These are phyloP conservation scores for Eptatretus burgeri DNA, from an alignment of 2,113 vertebrate genomes.

Conservation along the genomic window DNA sequence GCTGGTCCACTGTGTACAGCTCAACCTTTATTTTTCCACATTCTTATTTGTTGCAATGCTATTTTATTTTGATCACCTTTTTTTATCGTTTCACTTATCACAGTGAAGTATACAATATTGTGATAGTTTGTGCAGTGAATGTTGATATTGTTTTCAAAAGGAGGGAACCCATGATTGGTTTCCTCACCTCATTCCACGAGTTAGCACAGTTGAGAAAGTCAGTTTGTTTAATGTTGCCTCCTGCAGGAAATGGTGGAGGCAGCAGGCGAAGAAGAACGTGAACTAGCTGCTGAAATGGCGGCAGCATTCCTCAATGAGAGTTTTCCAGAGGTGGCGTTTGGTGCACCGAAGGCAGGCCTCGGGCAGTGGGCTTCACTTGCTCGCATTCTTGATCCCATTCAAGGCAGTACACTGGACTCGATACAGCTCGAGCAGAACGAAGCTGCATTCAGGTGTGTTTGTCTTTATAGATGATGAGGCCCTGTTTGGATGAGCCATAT, in stretches of 20 bases:
- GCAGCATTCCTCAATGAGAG: constrained; percentile 90
- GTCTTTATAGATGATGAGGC: too few species aligned
- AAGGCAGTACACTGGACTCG: constrained; percentile 56
- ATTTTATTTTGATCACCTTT: not conserved
- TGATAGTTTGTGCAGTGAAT: not conserved
- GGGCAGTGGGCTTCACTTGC: constrained; percentile 94
- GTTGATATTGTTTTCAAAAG: not conserved
- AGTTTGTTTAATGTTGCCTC: not conserved
- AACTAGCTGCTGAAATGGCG: constrained; percentile 89
- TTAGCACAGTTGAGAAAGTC: not conserved
- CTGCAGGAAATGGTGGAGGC: constrained; percentile 93
- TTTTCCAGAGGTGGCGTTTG: constrained; percentile 75
- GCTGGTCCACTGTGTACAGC: not conserved
- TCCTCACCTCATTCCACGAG: not conserved
- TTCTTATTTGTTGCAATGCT: not conserved
- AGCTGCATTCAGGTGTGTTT: constrained; percentile 72
- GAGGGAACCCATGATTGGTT: not conserved
- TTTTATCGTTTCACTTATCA: not conserved
- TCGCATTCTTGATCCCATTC: constrained; percentile 74
- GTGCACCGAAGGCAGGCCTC: constrained; percentile 69
- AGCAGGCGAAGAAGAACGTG: constrained; percentile 74
- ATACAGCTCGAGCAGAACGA: constrained; percentile 93
- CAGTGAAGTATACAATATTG: too few species aligned
- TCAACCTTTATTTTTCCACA: too few species aligned
- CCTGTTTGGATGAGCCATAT: too few species aligned